Evolutionary conservation across 2,888 invertebrate species (phyloP), one percentile per base, ranked within the genome.

Genomic region (Hyalella azteca): DNA sequence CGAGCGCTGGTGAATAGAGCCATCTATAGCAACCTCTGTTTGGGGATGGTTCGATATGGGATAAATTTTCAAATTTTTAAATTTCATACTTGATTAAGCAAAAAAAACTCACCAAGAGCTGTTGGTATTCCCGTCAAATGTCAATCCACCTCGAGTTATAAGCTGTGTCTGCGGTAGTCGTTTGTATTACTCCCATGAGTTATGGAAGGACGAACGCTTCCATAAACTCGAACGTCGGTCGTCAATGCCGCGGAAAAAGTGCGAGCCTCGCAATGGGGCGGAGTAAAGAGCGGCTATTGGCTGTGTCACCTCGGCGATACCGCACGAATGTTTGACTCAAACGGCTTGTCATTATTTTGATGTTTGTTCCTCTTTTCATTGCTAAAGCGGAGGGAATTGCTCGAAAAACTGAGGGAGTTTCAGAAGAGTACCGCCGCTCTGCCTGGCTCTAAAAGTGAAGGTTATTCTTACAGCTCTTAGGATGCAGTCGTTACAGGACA

Each of bases 171-270:
- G 54, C 26, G 26, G n/a, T n/a, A 26, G 54, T 22, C 7, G 54
- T 54, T 54, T 54, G 54, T 54, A 26, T 54, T 3, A 54, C 15
- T 66, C 19, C 19, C n/a, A 39, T 32, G 66, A 66, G 66, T 66
- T 66, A 66, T 66, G 36, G 66, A 36, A 36, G 36, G 66, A 36
- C 36, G 66, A 32, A 66, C 66, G 36, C 66, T 66, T 66, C 66
- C 66, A 66, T 66, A 66, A 66, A 66, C 66, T 66, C 66, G 66
- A 66, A 66, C 36, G 66, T 36, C 32, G 66, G 66, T 66, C 66
- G 66, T 66, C 66, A 66, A 66, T 66, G 66, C 66, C 66, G 9
- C 36, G 66, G 66, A 66, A 66, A 66, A 66, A 66, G 66, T 36
- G 66, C 36, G 66, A 66, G 66, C 36, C 19, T 66, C 36, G 36